Evolutionary conservation across 2,797 vertebrate species (phyloP), one percentile per base, ranked within the genome.

Genomic region (Alca torda): DNA sequence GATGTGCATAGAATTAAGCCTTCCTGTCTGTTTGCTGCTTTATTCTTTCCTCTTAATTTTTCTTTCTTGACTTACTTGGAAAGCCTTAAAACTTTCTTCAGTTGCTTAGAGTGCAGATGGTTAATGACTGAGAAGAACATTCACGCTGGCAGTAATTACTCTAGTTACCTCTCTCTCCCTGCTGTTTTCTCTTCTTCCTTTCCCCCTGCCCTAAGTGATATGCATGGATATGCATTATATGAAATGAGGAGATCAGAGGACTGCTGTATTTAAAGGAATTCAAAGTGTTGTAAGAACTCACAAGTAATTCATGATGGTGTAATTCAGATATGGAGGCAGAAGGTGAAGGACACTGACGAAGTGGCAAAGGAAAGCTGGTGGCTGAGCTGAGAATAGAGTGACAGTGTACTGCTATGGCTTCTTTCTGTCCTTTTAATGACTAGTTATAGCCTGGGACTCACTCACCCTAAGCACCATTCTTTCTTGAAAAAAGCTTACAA

Each of bases 191-290:
- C 23, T 86, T 67, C 28, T 51, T 84, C 26, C 16, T 45, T 87
- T 70, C 25, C 2, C 23, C n/a, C 28, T 75, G 23, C 18, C 17
- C 9, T 59, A 19, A 41, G 51, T 30, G 74, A 41, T 51, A 31
- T 0, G 3, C 30, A 19, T n/a, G 24, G 51, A 41, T 43, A 43
- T 1, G 0, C 2, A 2, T 70, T 37, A 25, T 13, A 1, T 74
- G 41, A 75, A 65, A 61, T 35, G 15, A 84, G 65, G 45, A 51
- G 7, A 39, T 63, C 31, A 41, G 46, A 74, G 31, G 15, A 70
- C 14, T 80, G 37, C 54, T 74, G 2, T 17, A 56, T 86, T 73
- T 79, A 77, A 84, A 68, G 12, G 39, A 39, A 65, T 53, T 61
- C 9, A 35, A 45, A 77, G 18, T 46, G 37, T 12, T 39, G 24